Evolutionary conservation across 2,113 vertebrate species (phyloP).

Genomic region (Labeo catla): DNA sequence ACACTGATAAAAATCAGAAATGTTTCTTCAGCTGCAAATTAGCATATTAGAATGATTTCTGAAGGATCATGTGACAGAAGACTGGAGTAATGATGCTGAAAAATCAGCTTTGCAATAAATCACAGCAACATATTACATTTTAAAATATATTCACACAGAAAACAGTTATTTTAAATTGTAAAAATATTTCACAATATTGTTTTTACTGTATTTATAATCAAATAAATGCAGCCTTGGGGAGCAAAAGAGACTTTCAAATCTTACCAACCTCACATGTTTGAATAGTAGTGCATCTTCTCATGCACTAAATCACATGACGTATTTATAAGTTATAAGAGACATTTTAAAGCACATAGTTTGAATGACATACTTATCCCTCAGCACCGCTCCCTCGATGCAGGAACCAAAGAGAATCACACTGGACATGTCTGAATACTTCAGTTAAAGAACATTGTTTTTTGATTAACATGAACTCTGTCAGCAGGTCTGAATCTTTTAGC

Average conservation of each 20-base stretch:
- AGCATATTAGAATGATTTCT: not conserved
- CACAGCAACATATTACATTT: not conserved
- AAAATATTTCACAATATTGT: not conserved
- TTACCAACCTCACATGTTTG: not conserved
- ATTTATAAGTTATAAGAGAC: too few species aligned
- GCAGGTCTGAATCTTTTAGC: not conserved
- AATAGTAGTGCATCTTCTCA: not conserved
- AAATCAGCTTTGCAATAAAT: not conserved
- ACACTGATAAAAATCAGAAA: not conserved
- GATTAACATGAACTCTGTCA: not conserved
- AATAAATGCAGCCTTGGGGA: not conserved
- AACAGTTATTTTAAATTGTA: not conserved
- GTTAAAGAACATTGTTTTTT: slow-evolving; percentile 71
- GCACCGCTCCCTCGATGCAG: slow-evolving; percentile 93
- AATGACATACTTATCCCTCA: slow-evolving; percentile 91
- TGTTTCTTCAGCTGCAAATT: not conserved
- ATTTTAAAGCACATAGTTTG: not conserved
- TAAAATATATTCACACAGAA: not conserved
- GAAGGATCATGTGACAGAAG: slow-evolving; percentile 8
- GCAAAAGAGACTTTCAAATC: not conserved
- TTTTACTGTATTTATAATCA: not conserved
- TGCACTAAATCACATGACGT: not conserved
- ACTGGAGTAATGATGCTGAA: not conserved
- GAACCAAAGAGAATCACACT: slow-evolving; percentile 90
- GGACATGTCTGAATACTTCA: slow-evolving; percentile 84